Percentiles rank a stretch among this genome's conserved stretches.
phyloP scores from a whole-genome alignment of 2,113 vertebrate species.

The Sorex fumeus region DNA sequence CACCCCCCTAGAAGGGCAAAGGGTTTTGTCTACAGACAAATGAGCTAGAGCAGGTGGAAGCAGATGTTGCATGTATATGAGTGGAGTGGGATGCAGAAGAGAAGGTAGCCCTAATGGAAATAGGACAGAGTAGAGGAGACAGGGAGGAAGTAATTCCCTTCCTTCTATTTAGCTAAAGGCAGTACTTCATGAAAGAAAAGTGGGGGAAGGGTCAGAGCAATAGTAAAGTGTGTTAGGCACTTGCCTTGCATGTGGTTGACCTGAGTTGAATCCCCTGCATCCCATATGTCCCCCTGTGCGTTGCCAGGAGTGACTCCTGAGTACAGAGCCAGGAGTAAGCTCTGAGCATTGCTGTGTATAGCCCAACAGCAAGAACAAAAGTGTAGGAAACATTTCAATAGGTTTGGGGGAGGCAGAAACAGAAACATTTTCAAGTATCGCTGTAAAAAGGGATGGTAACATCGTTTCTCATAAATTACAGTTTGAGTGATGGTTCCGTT shows the following conservation, averaged over 20 bases:
- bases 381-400: not conserved
- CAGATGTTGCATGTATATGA: fast-evolving
- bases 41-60: not conserved
- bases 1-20: not conserved
- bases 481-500: slow-evolving; percentile 9
- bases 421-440: not conserved
- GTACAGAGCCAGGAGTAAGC: too few species aligned
- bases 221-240: too few species aligned
- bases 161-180: not conserved
- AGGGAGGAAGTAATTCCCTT: not conserved
- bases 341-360: too few species aligned
- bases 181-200: not conserved
- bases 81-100: too few species aligned
- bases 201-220: not conserved
- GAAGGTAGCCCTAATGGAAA: not conserved
- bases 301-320: too few species aligned
- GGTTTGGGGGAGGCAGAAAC: not conserved
- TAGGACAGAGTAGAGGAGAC: too few species aligned
- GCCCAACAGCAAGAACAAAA: too few species aligned
- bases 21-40: not conserved
- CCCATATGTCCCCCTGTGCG: too few species aligned
- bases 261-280: too few species aligned
- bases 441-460: not conserved
- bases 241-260: too few species aligned
- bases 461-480: slow-evolving; percentile 44